phyloP scores from a whole-genome alignment of 2,797 vertebrate genomes.

The Thunnus albacares region DNA sequence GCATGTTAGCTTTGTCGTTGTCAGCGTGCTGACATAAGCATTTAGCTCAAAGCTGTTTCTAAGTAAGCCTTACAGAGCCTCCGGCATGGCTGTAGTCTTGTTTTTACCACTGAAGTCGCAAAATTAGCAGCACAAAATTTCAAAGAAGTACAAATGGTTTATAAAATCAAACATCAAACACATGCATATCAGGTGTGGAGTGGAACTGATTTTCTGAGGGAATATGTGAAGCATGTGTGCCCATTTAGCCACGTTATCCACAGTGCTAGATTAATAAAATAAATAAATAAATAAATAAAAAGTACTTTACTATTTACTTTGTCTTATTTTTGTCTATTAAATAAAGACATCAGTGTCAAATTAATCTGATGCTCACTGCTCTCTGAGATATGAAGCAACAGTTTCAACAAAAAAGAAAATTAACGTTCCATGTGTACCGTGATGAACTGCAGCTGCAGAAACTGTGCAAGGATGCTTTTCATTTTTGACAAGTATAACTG shows the following conservation, averaged over 20 bases:
- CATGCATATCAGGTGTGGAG: neutral
- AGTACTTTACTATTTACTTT: too few relatives aligned
- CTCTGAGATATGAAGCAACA: neutral
- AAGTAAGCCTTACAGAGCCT: neutral
- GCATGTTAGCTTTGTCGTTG: neutral
- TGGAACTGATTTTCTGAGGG: neutral
- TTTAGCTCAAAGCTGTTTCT: neutral
- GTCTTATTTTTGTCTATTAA: neutral
- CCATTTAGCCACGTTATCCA: too few relatives aligned
- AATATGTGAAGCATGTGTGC: neutral
- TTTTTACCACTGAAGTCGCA: neutral
- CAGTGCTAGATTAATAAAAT: too few relatives aligned
- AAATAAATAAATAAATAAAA: too few relatives aligned
- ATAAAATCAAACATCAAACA: constrained; percentile 4
- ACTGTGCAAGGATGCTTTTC: neutral
- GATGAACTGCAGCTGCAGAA: constrained; percentile 14
- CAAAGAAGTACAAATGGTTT: neutral
- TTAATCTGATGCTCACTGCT: neutral
- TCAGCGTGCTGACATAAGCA: too few relatives aligned
- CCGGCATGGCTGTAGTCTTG: neutral
- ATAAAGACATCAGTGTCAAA: neutral
- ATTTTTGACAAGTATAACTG: constrained; percentile 1
- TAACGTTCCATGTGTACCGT: neutral
- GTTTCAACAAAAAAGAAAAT: constrained; percentile 1
- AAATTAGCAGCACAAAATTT: neutral